Evolutionary conservation across 2,797 vertebrate genomes (phyloP), one percentile per base, ranked within the genome.

Genomic region (Anisognathus igniventris): DNA sequence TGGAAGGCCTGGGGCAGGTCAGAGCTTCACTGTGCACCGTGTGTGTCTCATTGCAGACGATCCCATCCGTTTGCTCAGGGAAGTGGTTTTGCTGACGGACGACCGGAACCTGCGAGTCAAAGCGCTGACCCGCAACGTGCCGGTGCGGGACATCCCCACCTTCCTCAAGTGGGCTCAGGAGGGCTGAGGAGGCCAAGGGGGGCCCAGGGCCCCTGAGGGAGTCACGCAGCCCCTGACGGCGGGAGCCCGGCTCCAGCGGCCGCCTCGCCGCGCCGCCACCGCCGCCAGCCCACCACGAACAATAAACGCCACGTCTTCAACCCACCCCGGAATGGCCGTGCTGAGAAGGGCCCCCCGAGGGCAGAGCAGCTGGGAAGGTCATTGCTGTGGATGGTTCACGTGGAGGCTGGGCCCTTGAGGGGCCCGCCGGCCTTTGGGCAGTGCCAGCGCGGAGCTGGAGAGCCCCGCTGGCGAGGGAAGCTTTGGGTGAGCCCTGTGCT

Each of bases 81-180:
- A 99, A 97, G 99, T 99, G 95, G 99, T 99, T 58, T 98, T 99
- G 88, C 98, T 99, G 78, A 99, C 99, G 0, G 99, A 99, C 22
- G 99, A 99, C 98, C 98, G 99, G 45, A 99, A 99, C 97, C 98
- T 99, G 91, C 98, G 99, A 10, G 99, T 99, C 95, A 99, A 99
- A 98, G 99, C 99, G 1, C 88, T 99, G 98, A 99, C 99, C 21
- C 96, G 98, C 88, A 99, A 99, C 30, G 99, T 99, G 92, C 99
- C 99, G 0, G 99, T 99, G 74, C 97, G 99, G 84, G 99, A 99
- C 97, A 99, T 99, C 97, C 99, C 99, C 2, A 98, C 99, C 75
- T 99, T 99, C 98, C 98, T 99, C 91, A 98, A 98, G 94, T 99
- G 98, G 99, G 98, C 98, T 86, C 98, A 98, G 96, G 98, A 98